Conservation (phyloP, 2,113 vertebrate species). For the Origma solitaria region DNA sequence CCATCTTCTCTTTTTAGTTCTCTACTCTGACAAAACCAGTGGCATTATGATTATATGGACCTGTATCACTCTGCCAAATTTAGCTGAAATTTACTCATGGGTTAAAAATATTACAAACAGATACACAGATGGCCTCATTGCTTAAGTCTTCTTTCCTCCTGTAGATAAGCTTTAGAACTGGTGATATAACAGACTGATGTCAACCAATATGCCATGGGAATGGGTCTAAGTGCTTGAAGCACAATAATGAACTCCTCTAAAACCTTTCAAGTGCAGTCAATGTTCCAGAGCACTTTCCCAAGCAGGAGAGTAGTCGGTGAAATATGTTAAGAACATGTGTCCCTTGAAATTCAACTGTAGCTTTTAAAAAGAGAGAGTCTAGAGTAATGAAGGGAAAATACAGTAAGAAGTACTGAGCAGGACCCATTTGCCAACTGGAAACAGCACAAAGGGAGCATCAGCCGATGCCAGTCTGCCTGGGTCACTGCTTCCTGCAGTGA, state of each 20-base stretch:
- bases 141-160: background rate
- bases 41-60: background rate
- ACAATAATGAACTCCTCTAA: background rate
- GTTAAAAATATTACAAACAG: background rate
- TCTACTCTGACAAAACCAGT: background rate
- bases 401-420: background rate
- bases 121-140: background rate
- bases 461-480: background rate
- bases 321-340: background rate
- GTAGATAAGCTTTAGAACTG: background rate
- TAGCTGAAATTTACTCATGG: background rate
- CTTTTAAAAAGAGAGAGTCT: background rate
- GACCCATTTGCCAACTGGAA: constrained; percentile 39
- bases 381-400: background rate
- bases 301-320: background rate
- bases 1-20: background rate
- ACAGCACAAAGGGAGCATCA: background rate
- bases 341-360: constrained; percentile 5
- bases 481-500: background rate
- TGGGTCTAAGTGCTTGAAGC: background rate
- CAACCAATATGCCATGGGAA: background rate
- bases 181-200: background rate
- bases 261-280: background rate
- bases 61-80: background rate
- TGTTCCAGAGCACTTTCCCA: constrained; percentile 31